Percentiles rank a stretch among this genome's conserved stretches.
Evolutionary conservation across 2,888 invertebrate species (phyloP).

Genomic region (Saturnia japonica): DNA sequence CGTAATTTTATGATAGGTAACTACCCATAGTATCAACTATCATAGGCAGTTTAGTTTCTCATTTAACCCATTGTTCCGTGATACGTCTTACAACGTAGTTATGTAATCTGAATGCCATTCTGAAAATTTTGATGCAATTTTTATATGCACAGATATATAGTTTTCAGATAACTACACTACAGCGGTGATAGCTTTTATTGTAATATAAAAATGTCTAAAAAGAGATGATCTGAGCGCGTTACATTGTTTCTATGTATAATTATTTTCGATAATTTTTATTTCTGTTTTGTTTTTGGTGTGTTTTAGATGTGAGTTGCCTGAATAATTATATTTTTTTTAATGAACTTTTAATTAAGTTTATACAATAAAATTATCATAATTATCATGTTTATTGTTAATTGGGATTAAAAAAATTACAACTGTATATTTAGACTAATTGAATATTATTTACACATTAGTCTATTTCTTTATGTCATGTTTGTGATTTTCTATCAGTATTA

Average conservation of each 20-base stretch:
- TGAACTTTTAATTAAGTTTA: not conserved
- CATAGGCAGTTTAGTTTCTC: conserved; percentile 61
- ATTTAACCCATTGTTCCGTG: conserved; percentile 61
- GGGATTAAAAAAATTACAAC: not conserved
- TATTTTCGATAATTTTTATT: conserved; percentile 30
- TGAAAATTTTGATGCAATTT: not conserved
- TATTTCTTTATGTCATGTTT: conserved; percentile 4
- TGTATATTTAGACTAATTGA: not conserved
- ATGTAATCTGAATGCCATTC: conserved; percentile 12
- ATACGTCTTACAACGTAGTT: conserved; percentile 38
- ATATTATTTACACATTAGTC: not conserved
- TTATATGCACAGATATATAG: too few species aligned
- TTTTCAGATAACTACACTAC: not conserved
- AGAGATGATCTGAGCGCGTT: not conserved
- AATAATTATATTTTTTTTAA: not conserved
- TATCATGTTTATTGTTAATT: not conserved
- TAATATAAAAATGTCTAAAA: not conserved
- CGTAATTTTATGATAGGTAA: conserved; percentile 72
- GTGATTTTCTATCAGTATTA: conserved; percentile 9
- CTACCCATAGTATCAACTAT: conserved; percentile 58
- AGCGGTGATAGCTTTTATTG: not conserved
- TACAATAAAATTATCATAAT: not conserved
- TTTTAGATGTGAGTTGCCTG: conserved; percentile 29
- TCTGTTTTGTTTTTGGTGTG: conserved; percentile 70
- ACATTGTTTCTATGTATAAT: conserved; percentile 18